A percentile compares a stretch with the other conserved stretches of the same genome.
phyloP scores from a whole-genome alignment of 2,113 vertebrate genomes.

The Smithornis capensis region DNA sequence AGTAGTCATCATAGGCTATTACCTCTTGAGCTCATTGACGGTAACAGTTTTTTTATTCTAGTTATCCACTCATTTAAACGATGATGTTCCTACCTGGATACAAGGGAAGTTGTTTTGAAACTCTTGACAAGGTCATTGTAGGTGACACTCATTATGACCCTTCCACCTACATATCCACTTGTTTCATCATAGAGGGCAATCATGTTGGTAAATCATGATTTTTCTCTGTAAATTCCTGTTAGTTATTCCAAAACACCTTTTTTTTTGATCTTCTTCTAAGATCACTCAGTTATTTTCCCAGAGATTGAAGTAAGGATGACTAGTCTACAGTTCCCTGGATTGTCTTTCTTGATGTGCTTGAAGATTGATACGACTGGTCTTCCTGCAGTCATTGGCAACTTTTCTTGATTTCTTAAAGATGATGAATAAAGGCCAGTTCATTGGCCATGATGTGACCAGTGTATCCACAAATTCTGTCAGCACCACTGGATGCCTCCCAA shows the following conservation, averaged over 20 bases:
- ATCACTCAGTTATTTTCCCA: not conserved
- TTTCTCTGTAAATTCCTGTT: not conserved
- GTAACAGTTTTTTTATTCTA: not conserved
- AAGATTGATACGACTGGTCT: not conserved
- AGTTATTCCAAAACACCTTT: not conserved
- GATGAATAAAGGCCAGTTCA: not conserved
- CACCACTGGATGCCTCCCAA: not conserved
- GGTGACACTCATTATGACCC: not conserved
- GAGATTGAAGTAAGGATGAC: not conserved
- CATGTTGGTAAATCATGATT: not conserved
- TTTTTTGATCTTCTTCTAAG: too few relatives aligned
- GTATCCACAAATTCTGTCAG: not conserved
- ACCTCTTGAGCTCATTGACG: not conserved
- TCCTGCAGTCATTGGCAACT: not conserved
- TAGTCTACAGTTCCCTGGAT: not conserved
- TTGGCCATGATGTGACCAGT: not conserved
- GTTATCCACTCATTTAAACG: not conserved
- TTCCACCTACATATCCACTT: not conserved
- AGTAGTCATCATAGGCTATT: not conserved
- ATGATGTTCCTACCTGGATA: not conserved
- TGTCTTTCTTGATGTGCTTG: not conserved
- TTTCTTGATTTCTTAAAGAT: not conserved
- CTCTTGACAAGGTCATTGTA: not conserved
- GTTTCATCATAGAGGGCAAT: not conserved
- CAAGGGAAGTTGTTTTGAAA: conserved; percentile 4